Percentiles rank a stretch among this genome's conserved stretches.
Evolutionary conservation across 92 coral and sea anemone species (phyloP).

Genomic region (Virgularia gustaviana): DNA sequence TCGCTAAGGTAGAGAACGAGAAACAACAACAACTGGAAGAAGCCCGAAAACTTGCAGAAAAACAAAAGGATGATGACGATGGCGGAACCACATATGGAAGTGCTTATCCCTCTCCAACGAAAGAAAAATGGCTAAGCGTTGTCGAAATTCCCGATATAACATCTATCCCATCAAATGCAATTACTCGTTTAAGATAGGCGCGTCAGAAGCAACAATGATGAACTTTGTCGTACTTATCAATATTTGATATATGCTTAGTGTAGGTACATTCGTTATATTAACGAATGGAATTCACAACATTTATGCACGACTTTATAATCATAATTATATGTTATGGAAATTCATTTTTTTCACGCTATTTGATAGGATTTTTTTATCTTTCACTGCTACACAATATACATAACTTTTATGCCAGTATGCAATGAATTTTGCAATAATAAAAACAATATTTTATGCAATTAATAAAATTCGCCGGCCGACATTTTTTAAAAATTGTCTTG

Average conservation of each 20-base stretch:
- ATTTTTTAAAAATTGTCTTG: no score
- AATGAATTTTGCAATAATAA: no score
- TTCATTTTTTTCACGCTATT: no score
- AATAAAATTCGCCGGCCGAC: no score
- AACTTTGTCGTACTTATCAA: no score
- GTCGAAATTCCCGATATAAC: conserved; percentile 5
- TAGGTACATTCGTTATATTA: no score
- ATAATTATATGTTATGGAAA: neutral
- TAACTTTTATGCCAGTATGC: no score
- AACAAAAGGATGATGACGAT: neutral
- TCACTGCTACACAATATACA: no score
- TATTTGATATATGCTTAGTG: no score
- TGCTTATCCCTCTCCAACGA: conserved; percentile 1
- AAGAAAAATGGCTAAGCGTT: conserved; percentile 27
- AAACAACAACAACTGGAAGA: conserved; percentile 20
- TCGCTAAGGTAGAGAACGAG: conserved; percentile 21
- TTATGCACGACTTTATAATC: neutral
- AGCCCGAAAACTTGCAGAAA: conserved; percentile 9
- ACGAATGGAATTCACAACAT: no score
- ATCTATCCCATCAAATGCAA: neutral
- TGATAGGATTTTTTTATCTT: no score
- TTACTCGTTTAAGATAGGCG: neutral
- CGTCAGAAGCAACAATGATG: neutral
- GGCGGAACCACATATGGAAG: neutral
- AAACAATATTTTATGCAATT: no score